Base-by-base conservation (phyloP, 2,113 vertebrate genomes). In the Mixornis gularis region DNA sequence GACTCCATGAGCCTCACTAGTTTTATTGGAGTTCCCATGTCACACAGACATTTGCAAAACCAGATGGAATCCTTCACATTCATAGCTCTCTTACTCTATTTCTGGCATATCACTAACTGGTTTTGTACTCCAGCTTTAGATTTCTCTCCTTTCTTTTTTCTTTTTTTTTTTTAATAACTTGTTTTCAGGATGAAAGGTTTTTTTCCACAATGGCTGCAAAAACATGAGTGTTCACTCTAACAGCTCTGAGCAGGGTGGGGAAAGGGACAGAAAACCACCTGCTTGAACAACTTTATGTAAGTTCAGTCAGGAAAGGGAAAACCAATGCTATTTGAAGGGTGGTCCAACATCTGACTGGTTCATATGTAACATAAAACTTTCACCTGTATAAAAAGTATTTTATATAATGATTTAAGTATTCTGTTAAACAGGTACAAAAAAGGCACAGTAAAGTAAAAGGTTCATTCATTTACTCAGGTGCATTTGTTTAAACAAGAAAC, bases 351-450 rank as follows among this genome's bases (percentile, higher is more conserved):
- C 86, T 92, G 80, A 93, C 91, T 73, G 66, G 72, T 79, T 89
- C 79, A 48, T 53, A 73, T 80, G 90, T 85, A 95, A 95, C 79
- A 90, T 86, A 90, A 95, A 93, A 92, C 92, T 79, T 76, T 89
- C 6, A 0, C 80, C 74, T 85, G 69, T 76, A 86, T 89, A 91
- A 96, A 92, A 94, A 73, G 34, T 24, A 86, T 78, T 96, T 93
- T 96, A 94, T 95, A 69, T 91, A 89, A 93, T 95, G 81, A 92
- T 86, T 96, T 96, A 94, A 95, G 86, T 85, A 89, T 80, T 95
- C 78, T 94, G 92, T 92, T 95, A 92, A 95, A 95, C 92, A 89
- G 83, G 80, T 92, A 95, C 55, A 70, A 83, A 92, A 95, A 92
- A 79, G 30, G 71, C 90, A 80, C 46, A 93, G 78, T 85, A 69